Conservation (phyloP, 2,797 vertebrate species). For the Danio tinwini region DNA sequence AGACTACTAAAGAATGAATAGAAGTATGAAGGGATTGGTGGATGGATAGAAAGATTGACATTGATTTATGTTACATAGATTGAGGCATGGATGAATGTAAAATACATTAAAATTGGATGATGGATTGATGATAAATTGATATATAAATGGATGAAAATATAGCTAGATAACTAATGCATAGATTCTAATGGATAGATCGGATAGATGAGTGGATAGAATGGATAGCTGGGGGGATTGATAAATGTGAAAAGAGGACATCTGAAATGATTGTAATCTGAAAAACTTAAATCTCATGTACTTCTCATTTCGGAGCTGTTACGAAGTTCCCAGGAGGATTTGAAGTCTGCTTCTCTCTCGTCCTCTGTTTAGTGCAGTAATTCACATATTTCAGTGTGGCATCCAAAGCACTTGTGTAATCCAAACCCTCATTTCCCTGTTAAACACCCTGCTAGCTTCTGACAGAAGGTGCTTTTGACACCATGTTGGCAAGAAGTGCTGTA, state of each 20-base stretch:
- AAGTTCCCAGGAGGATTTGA: background rate
- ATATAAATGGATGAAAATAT: no score
- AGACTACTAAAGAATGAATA: no score
- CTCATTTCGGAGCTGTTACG: background rate
- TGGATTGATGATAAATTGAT: no score
- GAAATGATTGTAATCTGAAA: no score
- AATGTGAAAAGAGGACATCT: background rate
- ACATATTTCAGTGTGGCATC: conserved; percentile 21
- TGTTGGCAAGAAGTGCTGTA: conserved; percentile 60
- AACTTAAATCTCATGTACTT: background rate
- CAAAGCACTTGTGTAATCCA: conserved; percentile 62
- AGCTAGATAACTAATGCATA: no score
- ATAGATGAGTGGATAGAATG: no score
- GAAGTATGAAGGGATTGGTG: no score
- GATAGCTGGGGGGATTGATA: background rate
- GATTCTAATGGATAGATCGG: no score
- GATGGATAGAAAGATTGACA: no score
- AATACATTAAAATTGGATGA: no score
- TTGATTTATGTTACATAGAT: background rate
- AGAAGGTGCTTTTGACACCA: conserved; percentile 60
- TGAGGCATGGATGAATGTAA: background rate
- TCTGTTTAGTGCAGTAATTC: conserved; percentile 9
- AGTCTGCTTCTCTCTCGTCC: background rate
- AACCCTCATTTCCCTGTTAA: conserved; percentile 75
- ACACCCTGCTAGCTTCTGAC: conserved; percentile 65